A percentile compares a stretch with the other conserved stretches of the same genome.
phyloP scores from a whole-genome alignment of 2,797 vertebrate species.

The Percopsis omiscomaycus region DNA sequence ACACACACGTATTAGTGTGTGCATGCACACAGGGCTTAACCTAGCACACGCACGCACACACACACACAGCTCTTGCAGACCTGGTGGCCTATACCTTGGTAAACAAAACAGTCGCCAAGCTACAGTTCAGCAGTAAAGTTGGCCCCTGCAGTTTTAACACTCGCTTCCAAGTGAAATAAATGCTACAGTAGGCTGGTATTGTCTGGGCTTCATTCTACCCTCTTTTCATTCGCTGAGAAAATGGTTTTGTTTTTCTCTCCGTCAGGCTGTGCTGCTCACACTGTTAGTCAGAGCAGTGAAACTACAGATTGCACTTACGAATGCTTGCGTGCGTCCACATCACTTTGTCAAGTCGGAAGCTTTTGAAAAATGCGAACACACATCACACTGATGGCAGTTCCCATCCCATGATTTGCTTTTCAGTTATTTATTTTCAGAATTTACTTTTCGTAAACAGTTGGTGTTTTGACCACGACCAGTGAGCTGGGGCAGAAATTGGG shows the following conservation, averaged over 20 bases:
- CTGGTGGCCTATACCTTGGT: conserved; percentile 36
- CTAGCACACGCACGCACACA: neutral
- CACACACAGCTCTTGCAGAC: conserved; percentile 23
- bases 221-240: conserved; percentile 5
- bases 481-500: too few relatives aligned
- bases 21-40: too few relatives aligned
- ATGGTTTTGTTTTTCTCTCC: neutral
- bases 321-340: too few relatives aligned
- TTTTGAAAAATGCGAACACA: too few relatives aligned
- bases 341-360: too few relatives aligned
- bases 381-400: too few relatives aligned
- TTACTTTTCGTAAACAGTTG: too few relatives aligned
- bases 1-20: neutral
- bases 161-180: conserved; percentile 57
- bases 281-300: too few relatives aligned
- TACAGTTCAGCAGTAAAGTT: conserved; percentile 33
- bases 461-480: too few relatives aligned
- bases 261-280: conserved; percentile 11
- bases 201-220: conserved; percentile 19
- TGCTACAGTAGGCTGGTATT: conserved; percentile 33
- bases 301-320: too few relatives aligned
- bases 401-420: too few relatives aligned
- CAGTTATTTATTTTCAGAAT: too few relatives aligned
- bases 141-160: conserved; percentile 54
- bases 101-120: conserved; percentile 46